A percentile compares a stretch with the other conserved stretches of the same genome.
Evolutionary conservation across 2,113 vertebrate species (phyloP).

Genomic region (Vulpes lagopus): DNA sequence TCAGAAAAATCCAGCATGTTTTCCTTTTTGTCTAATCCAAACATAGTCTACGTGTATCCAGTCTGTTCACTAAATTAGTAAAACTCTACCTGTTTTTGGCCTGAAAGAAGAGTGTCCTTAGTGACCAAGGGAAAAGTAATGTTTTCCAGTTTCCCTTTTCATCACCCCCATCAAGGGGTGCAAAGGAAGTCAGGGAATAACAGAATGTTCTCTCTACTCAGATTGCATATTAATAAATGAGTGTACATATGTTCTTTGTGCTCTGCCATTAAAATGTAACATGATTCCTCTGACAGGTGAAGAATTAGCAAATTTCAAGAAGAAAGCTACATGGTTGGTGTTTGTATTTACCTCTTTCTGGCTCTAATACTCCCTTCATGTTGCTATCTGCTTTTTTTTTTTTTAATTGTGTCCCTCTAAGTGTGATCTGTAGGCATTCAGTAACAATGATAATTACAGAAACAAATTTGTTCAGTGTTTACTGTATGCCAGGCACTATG

Average conservation of each 20-base stretch:
- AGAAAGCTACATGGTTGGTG: background rate
- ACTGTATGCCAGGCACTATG: background rate
- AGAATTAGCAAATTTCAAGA: constrained; percentile 30
- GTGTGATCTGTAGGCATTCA: background rate
- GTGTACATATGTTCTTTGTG: background rate
- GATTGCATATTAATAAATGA: background rate
- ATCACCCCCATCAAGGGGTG: background rate
- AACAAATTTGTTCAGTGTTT: background rate
- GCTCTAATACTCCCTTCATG: background rate
- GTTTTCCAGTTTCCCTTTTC: background rate
- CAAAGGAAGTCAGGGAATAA: background rate
- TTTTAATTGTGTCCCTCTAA: background rate
- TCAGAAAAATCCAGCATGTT: background rate
- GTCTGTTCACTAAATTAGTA: background rate
- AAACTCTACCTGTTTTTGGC: background rate
- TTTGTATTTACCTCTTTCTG: background rate
- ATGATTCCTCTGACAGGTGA: background rate
- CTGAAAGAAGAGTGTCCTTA: background rate
- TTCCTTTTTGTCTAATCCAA: background rate
- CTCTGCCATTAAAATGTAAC: background rate
- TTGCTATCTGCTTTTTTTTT: background rate
- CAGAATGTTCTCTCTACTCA: background rate
- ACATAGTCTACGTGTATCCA: background rate
- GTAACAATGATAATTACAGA: background rate
- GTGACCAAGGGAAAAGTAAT: background rate